phyloP scores from a whole-genome alignment of 1,140 invertebrate species.

The Gryon sp. region DNA sequence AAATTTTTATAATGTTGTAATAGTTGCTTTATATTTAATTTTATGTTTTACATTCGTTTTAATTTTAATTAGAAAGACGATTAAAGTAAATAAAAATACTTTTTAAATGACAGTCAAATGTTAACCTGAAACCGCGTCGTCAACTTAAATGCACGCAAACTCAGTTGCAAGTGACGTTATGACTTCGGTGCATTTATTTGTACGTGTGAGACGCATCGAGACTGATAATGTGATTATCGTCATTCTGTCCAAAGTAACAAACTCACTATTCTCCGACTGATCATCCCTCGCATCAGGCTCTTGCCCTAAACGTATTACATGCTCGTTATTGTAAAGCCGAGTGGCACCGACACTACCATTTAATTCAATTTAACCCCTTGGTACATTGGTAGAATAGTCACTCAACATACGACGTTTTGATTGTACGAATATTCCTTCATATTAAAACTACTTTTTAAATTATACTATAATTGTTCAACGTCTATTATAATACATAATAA shows the following conservation, averaged over 20 bases:
- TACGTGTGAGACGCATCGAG: slow-evolving; percentile 34
- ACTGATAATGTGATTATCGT: slow-evolving; percentile 57
- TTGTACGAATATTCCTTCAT: no score
- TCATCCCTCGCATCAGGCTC: slow-evolving; percentile 22
- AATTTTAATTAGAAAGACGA: no score
- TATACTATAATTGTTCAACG: no score
- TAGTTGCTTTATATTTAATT: no score
- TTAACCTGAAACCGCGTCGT: slow-evolving; percentile 17
- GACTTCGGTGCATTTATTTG: slow-evolving; percentile 37
- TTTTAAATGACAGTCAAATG: no score
- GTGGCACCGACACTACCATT: slow-evolving; percentile 39
- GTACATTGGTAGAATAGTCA: slow-evolving; percentile 1
- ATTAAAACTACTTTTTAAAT: no score
- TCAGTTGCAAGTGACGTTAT: slow-evolving; percentile 2
- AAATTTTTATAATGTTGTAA: no score
- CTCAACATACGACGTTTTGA: no score
- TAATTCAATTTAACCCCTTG: slow-evolving; percentile 47
- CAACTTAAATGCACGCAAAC: slow-evolving; percentile 19
- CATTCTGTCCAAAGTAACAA: slow-evolving; percentile 53
- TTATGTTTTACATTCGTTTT: no score
- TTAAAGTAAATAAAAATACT: no score
- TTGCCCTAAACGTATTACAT: slow-evolving; percentile 56
- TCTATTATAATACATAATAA: no score
- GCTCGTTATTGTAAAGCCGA: slow-evolving; percentile 56
- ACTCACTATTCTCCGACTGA: slow-evolving; percentile 27